phyloP scores from a whole-genome alignment of 2,113 vertebrate species.

The Leucopsar rothschildi region DNA sequence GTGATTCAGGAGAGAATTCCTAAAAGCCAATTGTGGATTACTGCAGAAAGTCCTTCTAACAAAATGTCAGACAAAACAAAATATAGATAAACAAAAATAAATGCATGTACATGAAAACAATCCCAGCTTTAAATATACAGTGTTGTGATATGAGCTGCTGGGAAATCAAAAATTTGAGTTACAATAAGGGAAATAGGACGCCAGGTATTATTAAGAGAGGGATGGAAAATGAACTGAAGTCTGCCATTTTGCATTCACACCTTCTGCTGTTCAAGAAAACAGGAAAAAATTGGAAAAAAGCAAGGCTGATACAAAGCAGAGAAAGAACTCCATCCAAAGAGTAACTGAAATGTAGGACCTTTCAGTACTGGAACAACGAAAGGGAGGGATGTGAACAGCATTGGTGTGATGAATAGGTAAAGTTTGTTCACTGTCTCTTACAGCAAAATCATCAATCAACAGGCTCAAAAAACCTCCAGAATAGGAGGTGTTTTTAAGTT shows the following conservation, averaged over 20 bases:
- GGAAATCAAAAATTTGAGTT: background rate
- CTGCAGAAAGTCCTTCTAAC: background rate
- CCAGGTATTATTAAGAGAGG: background rate
- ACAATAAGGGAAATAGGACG: background rate
- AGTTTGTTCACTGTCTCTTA: background rate
- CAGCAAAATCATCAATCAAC: background rate
- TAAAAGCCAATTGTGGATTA: background rate
- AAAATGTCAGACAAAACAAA: background rate
- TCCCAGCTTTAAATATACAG: background rate
- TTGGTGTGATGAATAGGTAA: background rate
- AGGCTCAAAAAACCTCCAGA: background rate
- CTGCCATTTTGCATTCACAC: background rate
- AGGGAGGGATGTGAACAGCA: background rate
- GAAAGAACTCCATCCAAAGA: background rate
- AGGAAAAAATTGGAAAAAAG: background rate
- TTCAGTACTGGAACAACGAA: accelerated
- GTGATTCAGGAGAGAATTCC: background rate
- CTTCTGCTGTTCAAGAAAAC: background rate
- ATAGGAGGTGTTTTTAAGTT: background rate
- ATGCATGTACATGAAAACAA: background rate
- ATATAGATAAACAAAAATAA: background rate
- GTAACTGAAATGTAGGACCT: background rate
- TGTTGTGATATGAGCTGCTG: background rate
- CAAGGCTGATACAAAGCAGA: background rate
- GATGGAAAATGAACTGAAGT: background rate